Percentiles rank a stretch among this genome's conserved stretches.
Conservation (phyloP, 2,888 invertebrate genomes). For the Drosophila eohydei region DNA sequence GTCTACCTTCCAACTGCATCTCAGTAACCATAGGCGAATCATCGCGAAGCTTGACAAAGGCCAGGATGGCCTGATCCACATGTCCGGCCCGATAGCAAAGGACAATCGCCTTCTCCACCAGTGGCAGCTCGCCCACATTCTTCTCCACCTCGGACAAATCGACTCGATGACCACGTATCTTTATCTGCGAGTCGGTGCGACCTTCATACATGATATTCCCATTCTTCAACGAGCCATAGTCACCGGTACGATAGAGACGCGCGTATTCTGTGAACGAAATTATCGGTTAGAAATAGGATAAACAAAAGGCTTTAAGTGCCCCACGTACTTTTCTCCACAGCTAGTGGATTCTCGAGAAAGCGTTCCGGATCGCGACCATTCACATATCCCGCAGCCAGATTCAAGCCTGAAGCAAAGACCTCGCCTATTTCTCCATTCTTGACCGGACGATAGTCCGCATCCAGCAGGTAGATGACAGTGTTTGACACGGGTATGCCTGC, state of each 20-base stretch:
- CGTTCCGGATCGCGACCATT: conserved; percentile 90
- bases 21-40: conserved; percentile 85
- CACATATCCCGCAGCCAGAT: conserved; percentile 93
- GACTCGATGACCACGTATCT: conserved; percentile 94
- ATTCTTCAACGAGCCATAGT: conserved; percentile 89
- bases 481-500: conserved; percentile 92
- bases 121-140: conserved; percentile 87
- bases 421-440: conserved; percentile 91
- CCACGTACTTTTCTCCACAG: conserved; percentile 87
- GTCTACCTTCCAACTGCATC: conserved; percentile 88
- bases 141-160: conserved; percentile 94
- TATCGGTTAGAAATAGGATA: neutral
- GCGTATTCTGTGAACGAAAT: conserved; percentile 86
- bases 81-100: conserved; percentile 92
- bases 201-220: conserved; percentile 91
- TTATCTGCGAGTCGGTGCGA: conserved; percentile 93
- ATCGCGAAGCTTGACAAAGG: conserved; percentile 87
- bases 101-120: conserved; percentile 91
- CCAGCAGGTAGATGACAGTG: conserved; percentile 92
- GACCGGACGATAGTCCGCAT: conserved; percentile 90
- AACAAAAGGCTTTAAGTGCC: too few relatives aligned
- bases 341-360: conserved; percentile 91
- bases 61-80: conserved; percentile 89
- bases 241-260: conserved; percentile 93
- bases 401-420: conserved; percentile 92